Evolutionary conservation across 2,797 vertebrate genomes (phyloP), one percentile per base, ranked within the genome.

Genomic region (Eulemur albifrons): DNA sequence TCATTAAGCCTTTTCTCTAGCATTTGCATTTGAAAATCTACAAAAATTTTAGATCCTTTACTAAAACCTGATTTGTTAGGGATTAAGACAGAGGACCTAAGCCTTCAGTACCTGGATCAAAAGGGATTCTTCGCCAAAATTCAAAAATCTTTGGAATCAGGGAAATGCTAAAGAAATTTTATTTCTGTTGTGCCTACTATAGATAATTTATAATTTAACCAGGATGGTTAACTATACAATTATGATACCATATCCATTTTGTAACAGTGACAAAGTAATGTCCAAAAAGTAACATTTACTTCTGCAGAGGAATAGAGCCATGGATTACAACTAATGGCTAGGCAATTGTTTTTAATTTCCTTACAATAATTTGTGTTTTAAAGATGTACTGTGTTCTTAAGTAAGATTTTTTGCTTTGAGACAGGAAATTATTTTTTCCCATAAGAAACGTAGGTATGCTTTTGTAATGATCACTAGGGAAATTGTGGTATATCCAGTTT

Each of bases 361-460:
- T 81, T 52, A 83, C 54, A 90, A 59, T 90, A 85, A 70, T 54
- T 59, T 35, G 21, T 93, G 20, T 89, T 89, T 52, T 95, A 48
- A 92, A 97, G 48, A 27, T 73, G 52, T 79, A 73, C 27, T 30
- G 0, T 93, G 32, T 97, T 67, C 40, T 38, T 59, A 87, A 76
- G 14, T 93, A 70, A 81, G 27, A 23, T 35, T 77, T 77, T 75
- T 85, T 50, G 12, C 50, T 76, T 77, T 63, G 18, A 94, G 38
- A 93, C 5, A 94, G 40, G 54, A 93, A 93, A 86, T 52, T 67
- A 40, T 82, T 69, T 95, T 79, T 92, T 86, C 59, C 27, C 52
- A 27, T 88, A 88, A 93, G 25, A 92, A 94, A 25, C 57, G 23
- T 57, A 54, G 25, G 0, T 67, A 25, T 43, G 45, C 65, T 88